phyloP scores from a whole-genome alignment of 2,113 vertebrate species.

The Malurus alboscapulatus region DNA sequence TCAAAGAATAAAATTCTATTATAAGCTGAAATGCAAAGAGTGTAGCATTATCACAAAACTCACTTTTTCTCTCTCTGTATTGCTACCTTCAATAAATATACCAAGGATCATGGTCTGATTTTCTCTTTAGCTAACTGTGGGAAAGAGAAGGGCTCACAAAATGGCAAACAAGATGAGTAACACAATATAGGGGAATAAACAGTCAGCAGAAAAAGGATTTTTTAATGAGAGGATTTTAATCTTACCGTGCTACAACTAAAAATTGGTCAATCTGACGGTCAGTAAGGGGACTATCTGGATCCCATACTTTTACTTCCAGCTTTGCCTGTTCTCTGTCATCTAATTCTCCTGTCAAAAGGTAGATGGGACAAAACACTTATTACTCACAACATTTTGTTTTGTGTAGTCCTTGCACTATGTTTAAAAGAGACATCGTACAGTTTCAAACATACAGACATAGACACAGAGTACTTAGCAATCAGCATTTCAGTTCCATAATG shows the following conservation, averaged over 20 bases:
- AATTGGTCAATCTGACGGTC: conserved; percentile 99
- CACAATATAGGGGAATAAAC: background rate
- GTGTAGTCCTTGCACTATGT: background rate
- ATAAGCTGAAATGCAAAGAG: background rate
- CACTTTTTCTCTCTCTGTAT: background rate
- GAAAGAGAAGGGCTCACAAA: conserved; percentile 43
- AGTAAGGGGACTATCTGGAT: conserved; percentile 93
- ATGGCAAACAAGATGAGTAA: conserved; percentile 30
- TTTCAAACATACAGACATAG: background rate
- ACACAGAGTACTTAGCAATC: background rate
- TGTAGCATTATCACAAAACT: background rate
- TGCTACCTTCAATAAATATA: background rate
- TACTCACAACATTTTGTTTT: conserved; percentile 42
- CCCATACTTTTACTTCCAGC: conserved; percentile 95
- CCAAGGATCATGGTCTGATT: background rate
- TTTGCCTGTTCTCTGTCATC: conserved; percentile 95
- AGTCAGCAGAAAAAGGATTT: conserved; percentile 21
- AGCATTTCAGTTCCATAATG: background rate
- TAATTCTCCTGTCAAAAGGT: conserved; percentile 82
- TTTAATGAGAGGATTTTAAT: conserved; percentile 52
- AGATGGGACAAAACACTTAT: conserved; percentile 63
- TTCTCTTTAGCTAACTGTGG: background rate
- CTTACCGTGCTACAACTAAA: conserved; percentile 95
- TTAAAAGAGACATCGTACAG: conserved; percentile 35
- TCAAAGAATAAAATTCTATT: background rate